A percentile compares a stretch with the other conserved stretches of the same genome.
These are phyloP conservation scores for Platycnemis pennipes DNA, from an alignment of 2,888 invertebrate genomes.

Conservation along the genomic window DNA sequence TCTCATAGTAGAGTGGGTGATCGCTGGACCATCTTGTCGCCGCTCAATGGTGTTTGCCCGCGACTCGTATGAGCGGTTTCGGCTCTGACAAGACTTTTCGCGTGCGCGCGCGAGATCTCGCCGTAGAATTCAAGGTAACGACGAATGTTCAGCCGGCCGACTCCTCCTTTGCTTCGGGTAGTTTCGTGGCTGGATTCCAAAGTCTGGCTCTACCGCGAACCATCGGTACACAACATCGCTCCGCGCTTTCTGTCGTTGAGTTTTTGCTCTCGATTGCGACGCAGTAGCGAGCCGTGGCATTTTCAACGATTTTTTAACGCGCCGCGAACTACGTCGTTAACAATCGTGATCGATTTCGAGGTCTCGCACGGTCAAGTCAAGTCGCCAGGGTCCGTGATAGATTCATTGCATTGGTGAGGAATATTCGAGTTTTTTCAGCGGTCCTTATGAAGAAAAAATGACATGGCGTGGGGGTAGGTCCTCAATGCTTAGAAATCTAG, in stretches of 20 bases:
- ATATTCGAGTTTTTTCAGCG: too few species aligned
- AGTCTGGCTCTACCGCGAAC: neutral
- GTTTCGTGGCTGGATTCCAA: neutral
- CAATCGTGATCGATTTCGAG: too few species aligned
- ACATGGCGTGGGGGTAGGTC: too few species aligned
- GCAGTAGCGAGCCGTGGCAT: too few species aligned
- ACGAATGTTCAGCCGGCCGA: neutral
- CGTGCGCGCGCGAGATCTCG: neutral
- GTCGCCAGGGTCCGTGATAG: too few species aligned
- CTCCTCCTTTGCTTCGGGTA: neutral
- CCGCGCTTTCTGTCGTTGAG: neutral
- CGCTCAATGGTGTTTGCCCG: neutral
- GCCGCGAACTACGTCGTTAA: too few species aligned
- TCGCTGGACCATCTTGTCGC: neutral
- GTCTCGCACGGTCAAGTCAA: too few species aligned
- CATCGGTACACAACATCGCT: neutral
- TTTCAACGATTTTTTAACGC: too few species aligned
- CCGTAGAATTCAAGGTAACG: neutral
- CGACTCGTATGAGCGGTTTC: neutral
- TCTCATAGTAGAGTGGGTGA: neutral
- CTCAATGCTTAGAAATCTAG: too few species aligned
- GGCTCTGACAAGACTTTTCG: neutral
- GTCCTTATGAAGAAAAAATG: too few species aligned
- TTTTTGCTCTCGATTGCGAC: too few species aligned
- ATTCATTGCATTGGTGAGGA: too few species aligned